A percentile compares a stretch with the other conserved stretches of the same genome.
These are phyloP conservation scores for Ariolimax columbianus DNA, from an alignment of 2,888 invertebrate species.

Conservation along the genomic window DNA sequence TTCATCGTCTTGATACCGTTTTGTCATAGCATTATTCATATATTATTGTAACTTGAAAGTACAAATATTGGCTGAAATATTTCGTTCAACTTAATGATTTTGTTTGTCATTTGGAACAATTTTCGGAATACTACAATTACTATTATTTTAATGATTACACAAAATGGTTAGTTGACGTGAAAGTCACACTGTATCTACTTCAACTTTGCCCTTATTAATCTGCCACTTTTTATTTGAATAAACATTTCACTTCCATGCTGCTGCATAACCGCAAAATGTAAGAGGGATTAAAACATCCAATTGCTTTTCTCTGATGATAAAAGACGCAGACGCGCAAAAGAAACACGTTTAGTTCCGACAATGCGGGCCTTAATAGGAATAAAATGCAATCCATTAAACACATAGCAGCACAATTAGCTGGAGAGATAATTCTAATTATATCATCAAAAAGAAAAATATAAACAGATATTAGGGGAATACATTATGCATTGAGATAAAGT, in stretches of 20 bases:
- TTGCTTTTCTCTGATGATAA: not conserved
- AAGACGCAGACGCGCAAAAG: not conserved
- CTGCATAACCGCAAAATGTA: not conserved
- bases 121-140: too few species aligned
- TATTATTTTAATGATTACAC: too few species aligned
- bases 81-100: too few species aligned
- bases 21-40: too few species aligned
- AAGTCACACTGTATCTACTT: not conserved
- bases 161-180: not conserved
- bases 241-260: constrained; percentile 6
- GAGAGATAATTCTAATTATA: constrained; percentile 15
- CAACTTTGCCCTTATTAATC: not conserved
- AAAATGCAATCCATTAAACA: not conserved
- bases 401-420: constrained; percentile 15
- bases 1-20: too few species aligned
- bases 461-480: constrained; percentile 24
- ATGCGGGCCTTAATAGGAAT: constrained; percentile 21
- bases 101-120: too few species aligned
- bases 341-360: not conserved
- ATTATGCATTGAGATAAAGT: constrained; percentile 26
- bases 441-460: not conserved
- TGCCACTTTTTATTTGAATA: not conserved
- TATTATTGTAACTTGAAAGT: too few species aligned
- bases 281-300: constrained; percentile 1
- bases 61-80: too few species aligned